Conservation (phyloP, 2,113 vertebrate species). For the Engraulis encrasicolus region DNA sequence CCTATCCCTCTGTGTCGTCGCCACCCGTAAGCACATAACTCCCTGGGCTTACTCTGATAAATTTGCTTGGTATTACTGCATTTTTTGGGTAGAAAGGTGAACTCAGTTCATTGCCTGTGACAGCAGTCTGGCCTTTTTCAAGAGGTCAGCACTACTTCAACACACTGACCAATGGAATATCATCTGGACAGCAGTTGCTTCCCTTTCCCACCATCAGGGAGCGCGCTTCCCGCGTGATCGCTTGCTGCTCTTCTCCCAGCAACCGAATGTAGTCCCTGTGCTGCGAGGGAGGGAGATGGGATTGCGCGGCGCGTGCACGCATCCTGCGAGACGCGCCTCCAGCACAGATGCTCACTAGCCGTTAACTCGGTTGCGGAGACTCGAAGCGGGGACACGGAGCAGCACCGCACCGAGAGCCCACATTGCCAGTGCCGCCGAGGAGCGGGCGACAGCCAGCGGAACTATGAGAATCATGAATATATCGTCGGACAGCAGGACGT, state of each 20-base stretch:
- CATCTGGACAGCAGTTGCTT: background rate
- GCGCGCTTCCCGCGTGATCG: constrained; percentile 33
- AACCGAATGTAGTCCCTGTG: background rate
- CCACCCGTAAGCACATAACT: no score
- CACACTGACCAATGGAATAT: background rate
- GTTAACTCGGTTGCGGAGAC: constrained; percentile 30
- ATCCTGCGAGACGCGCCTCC: constrained; percentile 35
- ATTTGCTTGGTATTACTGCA: no score
- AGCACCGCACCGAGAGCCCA: background rate
- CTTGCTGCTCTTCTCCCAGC: background rate
- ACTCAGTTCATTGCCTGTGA: background rate
- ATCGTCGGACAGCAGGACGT: constrained; percentile 59
- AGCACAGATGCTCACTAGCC: constrained; percentile 23
- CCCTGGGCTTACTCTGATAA: no score
- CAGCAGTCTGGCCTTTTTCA: no score
- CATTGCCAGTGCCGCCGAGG: constrained; percentile 48
- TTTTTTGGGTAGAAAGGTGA: background rate
- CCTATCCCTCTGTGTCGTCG: no score
- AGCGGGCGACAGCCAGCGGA: constrained; percentile 49
- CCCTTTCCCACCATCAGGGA: constrained; percentile 41
- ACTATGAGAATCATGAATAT: constrained; percentile 55
- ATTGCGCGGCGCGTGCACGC: background rate
- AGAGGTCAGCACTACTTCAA: background rate
- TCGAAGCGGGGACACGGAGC: constrained; percentile 49
- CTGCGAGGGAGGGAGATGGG: background rate